These are phyloP conservation scores for Drosophila kohkoa DNA, from an alignment of 1,140 invertebrate genomes.

Conservation along the genomic window DNA sequence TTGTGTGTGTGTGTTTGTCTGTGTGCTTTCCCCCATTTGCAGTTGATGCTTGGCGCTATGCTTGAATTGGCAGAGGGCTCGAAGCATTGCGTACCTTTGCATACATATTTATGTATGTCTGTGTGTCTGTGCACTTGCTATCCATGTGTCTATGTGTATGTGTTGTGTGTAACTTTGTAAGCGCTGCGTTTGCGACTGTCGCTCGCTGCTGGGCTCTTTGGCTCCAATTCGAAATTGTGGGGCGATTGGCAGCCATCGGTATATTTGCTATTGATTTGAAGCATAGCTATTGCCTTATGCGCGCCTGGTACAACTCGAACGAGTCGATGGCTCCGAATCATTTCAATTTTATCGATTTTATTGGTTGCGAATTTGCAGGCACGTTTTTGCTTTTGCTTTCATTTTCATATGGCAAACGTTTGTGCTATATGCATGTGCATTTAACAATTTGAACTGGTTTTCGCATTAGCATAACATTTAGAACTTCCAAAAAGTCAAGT, in stretches of 20 bases:
- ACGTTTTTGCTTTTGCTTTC: not conserved
- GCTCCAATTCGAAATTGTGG: slow-evolving; percentile 69
- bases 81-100: slow-evolving; percentile 11
- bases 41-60: not conserved
- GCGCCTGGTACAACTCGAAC: slow-evolving; percentile 69
- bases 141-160: slow-evolving; percentile 7
- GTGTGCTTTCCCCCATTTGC: slow-evolving; percentile 10
- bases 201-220: slow-evolving; percentile 31
- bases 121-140: not conserved
- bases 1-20: not conserved
- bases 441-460: not conserved
- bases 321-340: slow-evolving; percentile 72
- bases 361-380: slow-evolving; percentile 13
- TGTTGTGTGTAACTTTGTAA: slow-evolving; percentile 12
- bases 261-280: slow-evolving; percentile 36
- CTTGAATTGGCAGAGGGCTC: slow-evolving; percentile 7
- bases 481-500: not conserved
- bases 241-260: slow-evolving; percentile 61
- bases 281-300: slow-evolving; percentile 48
- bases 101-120: not conserved
- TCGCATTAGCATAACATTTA: not conserved
- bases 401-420: not conserved
- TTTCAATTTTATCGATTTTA: slow-evolving; percentile 68
- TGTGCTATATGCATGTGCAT: not conserved
- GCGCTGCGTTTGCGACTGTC: slow-evolving; percentile 7